A percentile compares a stretch with the other conserved stretches of the same genome.
Evolutionary conservation across 2,888 invertebrate genomes (phyloP).

Genomic region (Lysandra coridon): DNA sequence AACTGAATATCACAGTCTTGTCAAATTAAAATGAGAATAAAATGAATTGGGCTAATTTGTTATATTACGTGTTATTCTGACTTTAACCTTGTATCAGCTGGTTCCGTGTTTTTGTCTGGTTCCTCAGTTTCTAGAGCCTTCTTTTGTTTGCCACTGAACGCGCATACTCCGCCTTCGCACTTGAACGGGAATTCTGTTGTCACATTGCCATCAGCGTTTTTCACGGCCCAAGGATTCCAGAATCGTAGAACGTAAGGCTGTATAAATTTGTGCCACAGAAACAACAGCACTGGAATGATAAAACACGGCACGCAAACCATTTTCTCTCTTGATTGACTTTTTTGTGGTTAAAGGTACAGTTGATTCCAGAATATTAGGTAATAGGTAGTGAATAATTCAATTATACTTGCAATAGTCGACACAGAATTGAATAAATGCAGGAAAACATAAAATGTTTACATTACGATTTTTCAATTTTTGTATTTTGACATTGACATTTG

Average conservation of each 20-base stretch:
- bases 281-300: constrained; percentile 89
- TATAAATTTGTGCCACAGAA: constrained; percentile 91
- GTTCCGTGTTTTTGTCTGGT: constrained; percentile 38
- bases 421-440: background rate
- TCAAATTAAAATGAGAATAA: background rate
- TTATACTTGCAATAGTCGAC: background rate
- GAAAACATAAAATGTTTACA: background rate
- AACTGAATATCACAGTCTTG: constrained; percentile 12
- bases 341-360: background rate
- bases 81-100: constrained; percentile 47
- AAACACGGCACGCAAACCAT: constrained; percentile 94
- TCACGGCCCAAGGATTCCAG: constrained; percentile 90
- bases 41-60: background rate
- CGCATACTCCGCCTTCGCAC: constrained; percentile 81
- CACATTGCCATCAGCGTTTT: constrained; percentile 80
- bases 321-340: constrained; percentile 41
- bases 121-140: constrained; percentile 45
- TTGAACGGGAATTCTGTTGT: constrained; percentile 82
- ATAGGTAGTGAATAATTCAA: background rate
- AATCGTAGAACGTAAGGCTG: constrained; percentile 89
- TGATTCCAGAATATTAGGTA: background rate
- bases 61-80: constrained; percentile 46
- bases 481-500: constrained; percentile 6
- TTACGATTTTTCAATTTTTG: background rate
- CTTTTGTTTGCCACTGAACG: constrained; percentile 55